phyloP scores from a whole-genome alignment of 2,113 vertebrate genomes.

The Planiliza haematocheilus region DNA sequence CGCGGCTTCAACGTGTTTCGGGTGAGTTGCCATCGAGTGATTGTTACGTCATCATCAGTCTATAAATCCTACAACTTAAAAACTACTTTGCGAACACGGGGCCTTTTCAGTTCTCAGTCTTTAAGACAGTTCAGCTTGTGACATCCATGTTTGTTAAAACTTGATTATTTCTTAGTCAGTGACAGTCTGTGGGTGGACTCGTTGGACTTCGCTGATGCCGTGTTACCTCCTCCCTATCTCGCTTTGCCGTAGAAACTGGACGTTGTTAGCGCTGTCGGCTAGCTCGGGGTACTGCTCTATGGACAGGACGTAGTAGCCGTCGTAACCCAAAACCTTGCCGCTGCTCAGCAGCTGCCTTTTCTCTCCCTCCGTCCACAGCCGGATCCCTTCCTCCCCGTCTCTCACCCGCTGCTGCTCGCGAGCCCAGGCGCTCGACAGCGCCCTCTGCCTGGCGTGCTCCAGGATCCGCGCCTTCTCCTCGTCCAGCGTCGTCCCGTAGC shows the following conservation, averaged over 20 bases:
- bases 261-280: slow-evolving; percentile 97
- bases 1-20: slow-evolving; percentile 14
- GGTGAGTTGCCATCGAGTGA: slow-evolving; percentile 40
- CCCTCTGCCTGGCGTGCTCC: slow-evolving; percentile 95
- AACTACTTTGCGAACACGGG: slow-evolving; percentile 26
- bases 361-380: slow-evolving; percentile 98
- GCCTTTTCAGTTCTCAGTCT: slow-evolving; percentile 44
- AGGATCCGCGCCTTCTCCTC: slow-evolving; percentile 97
- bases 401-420: slow-evolving; percentile 96
- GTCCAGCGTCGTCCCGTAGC: slow-evolving; percentile 95
- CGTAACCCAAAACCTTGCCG: slow-evolving; percentile 96
- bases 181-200: slow-evolving; percentile 29
- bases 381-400: slow-evolving; percentile 95
- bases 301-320: slow-evolving; percentile 98
- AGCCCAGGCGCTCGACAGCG: slow-evolving; percentile 94
- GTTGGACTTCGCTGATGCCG: slow-evolving; percentile 36
- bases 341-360: slow-evolving; percentile 97
- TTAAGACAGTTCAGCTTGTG: slow-evolving; percentile 52
- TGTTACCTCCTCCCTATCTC: slow-evolving; percentile 99
- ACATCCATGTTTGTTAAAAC: slow-evolving; percentile 62
- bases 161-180: slow-evolving; percentile 40
- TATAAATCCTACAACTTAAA: slow-evolving; percentile 23
- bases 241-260: slow-evolving; percentile 98
- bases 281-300: slow-evolving; percentile 99
- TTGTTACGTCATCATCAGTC: slow-evolving; percentile 33